These are phyloP conservation scores for Gymnothorax javanicus DNA, from an alignment of 2,797 vertebrate genomes.

Conservation along the genomic window DNA sequence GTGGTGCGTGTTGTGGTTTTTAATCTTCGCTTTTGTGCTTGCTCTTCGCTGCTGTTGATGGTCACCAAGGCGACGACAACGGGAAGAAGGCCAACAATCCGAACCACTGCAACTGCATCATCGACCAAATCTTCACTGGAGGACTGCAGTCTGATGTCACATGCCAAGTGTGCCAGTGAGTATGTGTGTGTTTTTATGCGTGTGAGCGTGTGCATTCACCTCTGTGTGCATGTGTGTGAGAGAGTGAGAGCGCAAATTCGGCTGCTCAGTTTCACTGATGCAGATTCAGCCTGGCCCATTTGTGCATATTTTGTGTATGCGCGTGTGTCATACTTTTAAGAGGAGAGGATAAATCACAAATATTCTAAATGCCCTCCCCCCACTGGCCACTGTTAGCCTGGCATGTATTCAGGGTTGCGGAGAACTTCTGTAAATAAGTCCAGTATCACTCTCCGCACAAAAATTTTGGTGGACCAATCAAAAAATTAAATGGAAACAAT, in stretches of 20 bases:
- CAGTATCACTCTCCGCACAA: no score
- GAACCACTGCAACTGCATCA: slow-evolving; percentile 92
- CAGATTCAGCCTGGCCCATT: no score
- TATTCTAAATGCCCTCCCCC: no score
- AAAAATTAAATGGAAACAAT: no score
- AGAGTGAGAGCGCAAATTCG: neutral
- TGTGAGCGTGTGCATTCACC: slow-evolving; percentile 46
- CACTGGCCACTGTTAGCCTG: no score
- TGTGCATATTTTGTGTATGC: no score
- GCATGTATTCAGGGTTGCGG: no score
- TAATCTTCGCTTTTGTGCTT: neutral
- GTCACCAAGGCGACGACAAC: slow-evolving; percentile 82
- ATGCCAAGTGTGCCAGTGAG: slow-evolving; percentile 98
- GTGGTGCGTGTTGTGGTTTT: slow-evolving; percentile 23
- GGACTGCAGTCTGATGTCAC: slow-evolving; percentile 90
- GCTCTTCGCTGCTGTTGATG: neutral
- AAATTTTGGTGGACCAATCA: no score
- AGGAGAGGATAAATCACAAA: no score
- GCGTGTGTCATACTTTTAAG: no score
- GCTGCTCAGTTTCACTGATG: neutral
- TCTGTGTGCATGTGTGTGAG: slow-evolving; percentile 51
- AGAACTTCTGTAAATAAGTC: no score
- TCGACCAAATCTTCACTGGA: slow-evolving; percentile 90
- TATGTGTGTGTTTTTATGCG: slow-evolving; percentile 10
- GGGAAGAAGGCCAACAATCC: slow-evolving; percentile 98